Base-by-base conservation (phyloP, 2,797 vertebrate genomes). In the Oryzias sinensis region DNA sequence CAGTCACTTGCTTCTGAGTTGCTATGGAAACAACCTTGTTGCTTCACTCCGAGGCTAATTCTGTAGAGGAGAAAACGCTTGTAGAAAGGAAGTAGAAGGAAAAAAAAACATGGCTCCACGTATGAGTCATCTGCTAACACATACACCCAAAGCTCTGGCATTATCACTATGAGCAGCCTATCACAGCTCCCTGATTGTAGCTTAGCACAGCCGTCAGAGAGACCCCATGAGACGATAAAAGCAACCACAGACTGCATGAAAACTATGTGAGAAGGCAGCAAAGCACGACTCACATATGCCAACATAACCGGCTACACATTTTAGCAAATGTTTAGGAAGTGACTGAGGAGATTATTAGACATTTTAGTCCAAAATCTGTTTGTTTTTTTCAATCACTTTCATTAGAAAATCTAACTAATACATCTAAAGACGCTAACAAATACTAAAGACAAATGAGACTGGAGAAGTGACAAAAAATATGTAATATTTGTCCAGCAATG, bases 1-100 rank as follows among this genome's bases (percentile, higher is more conserved):
- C 79, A 83, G 77, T 86, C 79, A 60, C 65, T 74, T 44, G 67
- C 79, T 67, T 85, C 73, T 15, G 44, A 33, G 87, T 90, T 86
- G 56, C 89, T 61, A 85, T 82, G 86, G 90, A 84, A 85, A 90
- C 84, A 86, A 87, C 86, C 87, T 89, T 89, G 86, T 75, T 76
- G 76, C 73, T 80, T 72, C 29, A 65, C 65, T 69, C 63, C 2
- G 53, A 68, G 62, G 77, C 77, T 84, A 80, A 77, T 69, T 84
- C 66, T 57, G 69, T 72, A 72, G 56, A 64, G 66, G 70, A 68
- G 60, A 74, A 62, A 43, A 33, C 58, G 72, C 75, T 74, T 33
- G 62, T 61, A 71, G 74, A 77, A 76, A 72, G 68, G 68, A 49
- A 37, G 54, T 46, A 66, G 52, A 44, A 14, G 20, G 29, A 46